Conservation (phyloP, 1,140 invertebrate genomes). For the Danaus melanippus region DNA sequence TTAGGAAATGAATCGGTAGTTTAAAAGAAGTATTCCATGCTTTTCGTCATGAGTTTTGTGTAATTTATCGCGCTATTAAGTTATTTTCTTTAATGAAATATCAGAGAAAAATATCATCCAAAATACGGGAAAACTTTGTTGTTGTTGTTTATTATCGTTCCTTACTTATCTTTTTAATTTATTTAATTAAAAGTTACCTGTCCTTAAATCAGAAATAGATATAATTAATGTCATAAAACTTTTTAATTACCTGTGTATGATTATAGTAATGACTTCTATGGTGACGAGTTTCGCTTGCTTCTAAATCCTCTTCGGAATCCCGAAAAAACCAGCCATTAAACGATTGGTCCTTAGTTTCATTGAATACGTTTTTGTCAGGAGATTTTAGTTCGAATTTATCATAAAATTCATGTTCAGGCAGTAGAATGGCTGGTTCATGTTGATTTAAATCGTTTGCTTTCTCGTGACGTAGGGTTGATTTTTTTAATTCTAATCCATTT, state of each 20-base stretch:
- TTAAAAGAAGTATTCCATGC: too few species aligned
- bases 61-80: too few species aligned
- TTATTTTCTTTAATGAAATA: too few species aligned
- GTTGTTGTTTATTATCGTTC: too few species aligned
- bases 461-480: slow-evolving; percentile 60
- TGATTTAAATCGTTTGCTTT: slow-evolving; percentile 29
- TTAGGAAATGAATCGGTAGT: too few species aligned
- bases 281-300: slow-evolving; percentile 42
- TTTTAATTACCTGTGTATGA: slow-evolving; percentile 36
- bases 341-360: slow-evolving; percentile 26
- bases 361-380: slow-evolving; percentile 40
- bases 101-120: too few species aligned
- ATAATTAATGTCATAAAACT: too few species aligned
- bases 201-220: too few species aligned
- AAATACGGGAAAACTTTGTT: too few species aligned
- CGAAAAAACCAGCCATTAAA: slow-evolving; percentile 61
- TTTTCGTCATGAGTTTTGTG: too few species aligned
- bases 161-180: too few species aligned
- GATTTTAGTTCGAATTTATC: slow-evolving; percentile 71
- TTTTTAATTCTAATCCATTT: slow-evolving; percentile 23
- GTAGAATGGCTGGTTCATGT: slow-evolving; percentile 26
- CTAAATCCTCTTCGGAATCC: slow-evolving; percentile 48
- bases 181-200: too few species aligned
- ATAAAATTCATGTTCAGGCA: slow-evolving; percentile 74
- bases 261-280: slow-evolving; percentile 40